Conservation (phyloP, 2,797 vertebrate species). For the Chelonia mydas region DNA sequence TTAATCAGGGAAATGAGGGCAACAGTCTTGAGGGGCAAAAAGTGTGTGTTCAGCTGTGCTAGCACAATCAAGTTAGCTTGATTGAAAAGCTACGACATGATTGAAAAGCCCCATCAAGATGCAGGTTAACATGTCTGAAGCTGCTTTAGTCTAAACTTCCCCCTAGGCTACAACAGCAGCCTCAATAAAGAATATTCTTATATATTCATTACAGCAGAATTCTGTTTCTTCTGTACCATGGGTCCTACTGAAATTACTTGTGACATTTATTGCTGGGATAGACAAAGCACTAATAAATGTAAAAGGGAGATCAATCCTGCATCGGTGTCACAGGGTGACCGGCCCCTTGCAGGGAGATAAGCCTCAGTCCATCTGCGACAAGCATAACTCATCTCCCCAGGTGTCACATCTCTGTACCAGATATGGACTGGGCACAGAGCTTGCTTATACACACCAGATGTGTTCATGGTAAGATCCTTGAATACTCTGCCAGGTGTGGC, state of each 20-base stretch:
- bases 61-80: not conserved
- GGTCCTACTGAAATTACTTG: not conserved
- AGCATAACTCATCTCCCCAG: not conserved
- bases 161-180: conserved; percentile 24
- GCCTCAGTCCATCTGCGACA: not conserved
- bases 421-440: not conserved
- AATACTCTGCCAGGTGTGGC: not conserved
- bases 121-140: conserved; percentile 31
- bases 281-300: not conserved
- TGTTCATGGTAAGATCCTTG: not conserved
- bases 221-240: not conserved
- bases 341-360: not conserved
- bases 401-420: not conserved
- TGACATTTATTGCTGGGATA: not conserved
- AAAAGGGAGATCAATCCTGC: conserved; percentile 33
- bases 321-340: not conserved
- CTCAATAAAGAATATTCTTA: conserved; percentile 36
- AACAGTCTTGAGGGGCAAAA: not conserved
- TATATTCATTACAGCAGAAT: conserved; percentile 41
- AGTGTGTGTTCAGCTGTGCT: not conserved
- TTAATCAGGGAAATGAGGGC: not conserved
- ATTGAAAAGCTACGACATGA: not conserved
- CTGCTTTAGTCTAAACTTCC: conserved; percentile 41
- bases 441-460: not conserved
- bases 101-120: not conserved